Evolutionary conservation across 2,113 vertebrate genomes (phyloP).

Genomic region (Antidorcas marsupialis): DNA sequence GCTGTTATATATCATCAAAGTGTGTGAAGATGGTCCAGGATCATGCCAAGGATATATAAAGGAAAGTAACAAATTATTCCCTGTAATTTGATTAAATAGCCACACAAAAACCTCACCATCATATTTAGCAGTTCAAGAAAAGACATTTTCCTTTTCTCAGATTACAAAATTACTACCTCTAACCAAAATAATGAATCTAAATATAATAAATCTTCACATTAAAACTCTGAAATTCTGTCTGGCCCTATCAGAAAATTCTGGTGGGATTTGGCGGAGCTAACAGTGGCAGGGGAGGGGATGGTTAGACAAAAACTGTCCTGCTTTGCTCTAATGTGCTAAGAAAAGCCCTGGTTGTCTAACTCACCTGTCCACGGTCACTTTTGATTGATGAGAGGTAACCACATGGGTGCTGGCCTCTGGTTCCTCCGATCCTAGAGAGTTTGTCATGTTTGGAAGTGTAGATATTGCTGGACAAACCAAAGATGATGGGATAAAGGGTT

Average conservation of each 20-base stretch:
- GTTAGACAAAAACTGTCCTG: background rate
- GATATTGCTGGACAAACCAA: slow-evolving; percentile 35
- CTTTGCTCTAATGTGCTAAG: background rate
- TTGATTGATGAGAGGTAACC: slow-evolving; percentile 62
- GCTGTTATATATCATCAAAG: background rate
- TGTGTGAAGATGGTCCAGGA: background rate
- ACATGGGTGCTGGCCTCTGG: background rate
- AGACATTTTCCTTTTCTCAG: background rate
- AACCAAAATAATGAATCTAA: background rate
- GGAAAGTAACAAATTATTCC: background rate
- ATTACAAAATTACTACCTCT: background rate
- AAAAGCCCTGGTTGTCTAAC: background rate
- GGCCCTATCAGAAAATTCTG: background rate
- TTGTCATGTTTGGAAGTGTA: slow-evolving; percentile 27
- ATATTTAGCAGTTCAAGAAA: background rate
- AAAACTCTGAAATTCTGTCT: background rate
- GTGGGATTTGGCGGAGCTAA: background rate
- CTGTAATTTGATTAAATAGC: background rate
- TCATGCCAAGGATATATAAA: background rate
- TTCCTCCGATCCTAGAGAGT: slow-evolving; percentile 61
- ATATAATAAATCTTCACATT: background rate
- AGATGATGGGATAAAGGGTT: slow-evolving; percentile 30
- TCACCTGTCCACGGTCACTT: slow-evolving; percentile 81
- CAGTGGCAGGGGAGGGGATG: background rate
- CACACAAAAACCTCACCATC: background rate